A percentile compares a stretch with the other conserved stretches of the same genome.
phyloP scores from a whole-genome alignment of 2,888 invertebrate genomes.

The Gandaritis pyraliata region DNA sequence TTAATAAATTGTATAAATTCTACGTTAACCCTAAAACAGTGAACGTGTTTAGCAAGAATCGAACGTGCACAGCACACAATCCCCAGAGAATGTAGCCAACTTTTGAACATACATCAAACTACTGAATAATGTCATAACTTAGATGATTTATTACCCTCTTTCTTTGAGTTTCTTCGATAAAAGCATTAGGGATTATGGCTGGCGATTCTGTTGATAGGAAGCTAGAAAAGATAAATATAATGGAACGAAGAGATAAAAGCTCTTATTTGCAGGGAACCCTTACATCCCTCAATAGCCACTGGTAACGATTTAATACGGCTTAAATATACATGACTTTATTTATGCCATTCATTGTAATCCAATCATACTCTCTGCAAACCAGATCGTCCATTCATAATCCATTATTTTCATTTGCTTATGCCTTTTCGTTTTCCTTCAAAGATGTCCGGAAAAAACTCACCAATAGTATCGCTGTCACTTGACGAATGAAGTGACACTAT shows the following conservation, averaged over 20 bases:
- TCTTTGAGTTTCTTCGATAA: conserved; percentile 30
- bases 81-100: conserved; percentile 22
- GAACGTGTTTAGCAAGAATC: conserved; percentile 10
- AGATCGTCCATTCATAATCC: too few relatives aligned
- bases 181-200: conserved; percentile 25
- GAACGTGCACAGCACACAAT: conserved; percentile 13
- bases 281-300: not conserved
- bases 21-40: too few relatives aligned
- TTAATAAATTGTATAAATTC: too few relatives aligned
- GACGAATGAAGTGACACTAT: too few relatives aligned
- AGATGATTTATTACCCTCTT: conserved; percentile 37
- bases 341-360: not conserved
- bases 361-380: too few relatives aligned
- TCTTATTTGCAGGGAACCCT: not conserved
- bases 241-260: conserved; percentile 7
- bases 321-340: not conserved
- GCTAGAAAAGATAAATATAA: conserved; percentile 16
- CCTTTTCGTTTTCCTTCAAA: too few relatives aligned
- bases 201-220: conserved; percentile 15
- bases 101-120: conserved; percentile 29
- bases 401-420: too few relatives aligned
- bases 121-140: conserved; percentile 39
- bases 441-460: too few relatives aligned
- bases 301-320: not conserved
- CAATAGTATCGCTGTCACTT: too few relatives aligned